phyloP scores from a whole-genome alignment of 2,888 invertebrate species.

The Tenodera sinensis region DNA sequence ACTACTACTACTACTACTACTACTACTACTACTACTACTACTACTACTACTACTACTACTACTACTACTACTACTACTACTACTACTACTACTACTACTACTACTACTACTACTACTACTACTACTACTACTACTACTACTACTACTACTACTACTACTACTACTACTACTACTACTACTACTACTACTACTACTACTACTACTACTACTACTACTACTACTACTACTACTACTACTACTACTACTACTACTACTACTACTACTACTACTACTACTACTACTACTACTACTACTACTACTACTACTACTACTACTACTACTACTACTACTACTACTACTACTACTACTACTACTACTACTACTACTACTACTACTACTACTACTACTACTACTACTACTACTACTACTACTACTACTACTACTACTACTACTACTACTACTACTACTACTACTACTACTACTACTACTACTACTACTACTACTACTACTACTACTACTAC shows the following conservation, averaged over 20 bases:
- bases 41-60: neutral
- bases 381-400: neutral
- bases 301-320: neutral
- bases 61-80: neutral
- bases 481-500: neutral
- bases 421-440: neutral
- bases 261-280: neutral
- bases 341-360: neutral
- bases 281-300: neutral
- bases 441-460: neutral
- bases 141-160: neutral
- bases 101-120: neutral
- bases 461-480: neutral
- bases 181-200: neutral
- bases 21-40: neutral
- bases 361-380: neutral
- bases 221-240: neutral
- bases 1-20: neutral
- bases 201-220: neutral
- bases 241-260: neutral
- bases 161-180: neutral
- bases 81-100: neutral
- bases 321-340: neutral
- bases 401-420: neutral
- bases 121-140: neutral